Evolutionary conservation across 2,888 invertebrate species (phyloP).

Genomic region (Miltochrista miniata): DNA sequence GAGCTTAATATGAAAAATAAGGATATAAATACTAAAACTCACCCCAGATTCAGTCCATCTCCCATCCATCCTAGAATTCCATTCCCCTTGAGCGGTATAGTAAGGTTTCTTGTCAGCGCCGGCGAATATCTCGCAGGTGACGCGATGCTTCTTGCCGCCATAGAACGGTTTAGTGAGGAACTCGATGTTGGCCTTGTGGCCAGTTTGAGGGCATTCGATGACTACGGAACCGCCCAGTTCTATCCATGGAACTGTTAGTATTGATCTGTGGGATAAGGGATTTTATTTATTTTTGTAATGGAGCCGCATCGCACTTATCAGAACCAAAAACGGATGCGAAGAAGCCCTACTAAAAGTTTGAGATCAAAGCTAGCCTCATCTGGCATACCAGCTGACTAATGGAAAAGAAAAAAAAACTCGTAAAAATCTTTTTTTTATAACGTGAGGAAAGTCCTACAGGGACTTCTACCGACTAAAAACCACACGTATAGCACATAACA

Average conservation of each 20-base stretch:
- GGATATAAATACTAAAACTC: constrained; percentile 29
- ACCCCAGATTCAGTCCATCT: constrained; percentile 91
- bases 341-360: no score
- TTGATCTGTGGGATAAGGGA: constrained; percentile 86
- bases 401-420: no score
- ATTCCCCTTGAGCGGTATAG: constrained; percentile 95
- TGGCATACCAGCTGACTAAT: no score
- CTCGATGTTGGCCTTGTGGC: constrained; percentile 95
- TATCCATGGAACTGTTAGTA: constrained; percentile 99
- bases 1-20: no score
- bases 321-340: no score
- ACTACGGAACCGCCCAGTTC: constrained; percentile 97
- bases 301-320: no score
- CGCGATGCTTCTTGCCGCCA: constrained; percentile 96
- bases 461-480: no score
- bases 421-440: no score
- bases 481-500: no score
- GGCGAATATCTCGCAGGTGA: constrained; percentile 91
- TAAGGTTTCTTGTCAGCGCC: constrained; percentile 95
- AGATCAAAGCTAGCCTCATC: no score
- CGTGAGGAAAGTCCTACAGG: no score
- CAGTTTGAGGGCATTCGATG: constrained; percentile 96
- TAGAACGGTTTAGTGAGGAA: constrained; percentile 99
- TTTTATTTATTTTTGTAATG: no score
- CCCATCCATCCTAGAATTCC: constrained; percentile 98